Base-by-base conservation (phyloP, 2,113 vertebrate genomes). In the Oreochromis aureus region DNA sequence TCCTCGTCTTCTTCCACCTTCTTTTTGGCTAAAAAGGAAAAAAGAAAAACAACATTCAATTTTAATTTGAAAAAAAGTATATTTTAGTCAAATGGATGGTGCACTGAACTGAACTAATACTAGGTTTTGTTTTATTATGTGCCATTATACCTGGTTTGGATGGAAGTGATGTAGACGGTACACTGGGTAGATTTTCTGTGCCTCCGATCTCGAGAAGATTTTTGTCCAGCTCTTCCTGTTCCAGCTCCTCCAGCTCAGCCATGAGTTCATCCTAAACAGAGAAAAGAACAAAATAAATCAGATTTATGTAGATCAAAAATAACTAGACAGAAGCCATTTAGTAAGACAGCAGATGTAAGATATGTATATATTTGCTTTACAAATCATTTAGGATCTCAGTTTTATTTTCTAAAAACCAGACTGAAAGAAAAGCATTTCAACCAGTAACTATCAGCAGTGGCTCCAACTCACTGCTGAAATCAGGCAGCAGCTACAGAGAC, bases 191-290 rank as follows among this genome's bases (percentile, higher is more conserved):
- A 80, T 97, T 97, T 90, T 98, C 97, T 0, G 97, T 95, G 93
- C 97, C 98, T 90, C 97, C 96, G 83, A 99, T 96, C 90, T 98
- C 98, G 96, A 99, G 96, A 85, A 99, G 96, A 89, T 98, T 98
- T 94, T 97, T 98, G 92, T 99, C 98, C 94, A 99, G 93, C 91
- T 99, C 98, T 92, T 99, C 98, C 91, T 99, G 99, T 95, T 99
- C 98, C 95, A 99, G 89, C 92, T 98, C 98, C 93, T 99, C 98
- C 94, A 99, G 92, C 92, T 99, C 98, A 12, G 98, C 98, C 97
- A 99, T 94, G n/a, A 99, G 97, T 27, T 99, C 98, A 92, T 99
- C 98, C 99, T 99, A 86, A 41, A 86, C 44, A 41, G 2, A 61
- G 6, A 32, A 53, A 48, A 51, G 39, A 76, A 30, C 10, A 51